Evolutionary conservation across 2,113 vertebrate genomes (phyloP).

Genomic region (Pampusana beccarii): DNA sequence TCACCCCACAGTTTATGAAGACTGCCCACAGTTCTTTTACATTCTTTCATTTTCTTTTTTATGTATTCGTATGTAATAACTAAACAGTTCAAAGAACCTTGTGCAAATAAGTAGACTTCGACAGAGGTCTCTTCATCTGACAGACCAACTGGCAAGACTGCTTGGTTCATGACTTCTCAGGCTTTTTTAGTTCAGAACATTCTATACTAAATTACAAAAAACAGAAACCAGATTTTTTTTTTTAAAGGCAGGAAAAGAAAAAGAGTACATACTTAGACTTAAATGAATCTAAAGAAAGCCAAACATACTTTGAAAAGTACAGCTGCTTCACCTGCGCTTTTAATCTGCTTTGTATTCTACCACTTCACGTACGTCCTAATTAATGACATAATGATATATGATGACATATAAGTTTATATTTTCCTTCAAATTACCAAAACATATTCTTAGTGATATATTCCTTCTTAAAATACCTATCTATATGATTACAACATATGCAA

Average conservation of each 20-base stretch:
- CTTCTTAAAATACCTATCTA: not conserved
- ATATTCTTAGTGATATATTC: not conserved
- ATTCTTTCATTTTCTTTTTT: not conserved
- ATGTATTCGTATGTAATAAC: not conserved
- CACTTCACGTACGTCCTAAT: not conserved
- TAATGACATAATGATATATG: not conserved
- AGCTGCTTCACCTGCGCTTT: not conserved
- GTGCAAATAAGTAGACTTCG: no score
- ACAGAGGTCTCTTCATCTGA: no score
- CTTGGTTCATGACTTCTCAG: not conserved
- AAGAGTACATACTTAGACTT: not conserved
- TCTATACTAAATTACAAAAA: not conserved
- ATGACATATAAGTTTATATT: not conserved
- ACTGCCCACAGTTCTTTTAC: not conserved
- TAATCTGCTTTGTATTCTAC: not conserved
- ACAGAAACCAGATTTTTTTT: not conserved
- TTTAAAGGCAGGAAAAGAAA: not conserved
- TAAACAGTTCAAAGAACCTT: no score
- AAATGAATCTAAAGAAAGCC: not conserved
- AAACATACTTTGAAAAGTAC: not conserved
- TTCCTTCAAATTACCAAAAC: not conserved
- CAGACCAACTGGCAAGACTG: not conserved
- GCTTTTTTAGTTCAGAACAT: not conserved
- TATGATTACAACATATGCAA: not conserved
- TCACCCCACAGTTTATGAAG: fast-evolving